Percentiles rank a stretch among this genome's conserved stretches.
phyloP scores from a whole-genome alignment of 2,113 vertebrate genomes.

The Uria aalge region DNA sequence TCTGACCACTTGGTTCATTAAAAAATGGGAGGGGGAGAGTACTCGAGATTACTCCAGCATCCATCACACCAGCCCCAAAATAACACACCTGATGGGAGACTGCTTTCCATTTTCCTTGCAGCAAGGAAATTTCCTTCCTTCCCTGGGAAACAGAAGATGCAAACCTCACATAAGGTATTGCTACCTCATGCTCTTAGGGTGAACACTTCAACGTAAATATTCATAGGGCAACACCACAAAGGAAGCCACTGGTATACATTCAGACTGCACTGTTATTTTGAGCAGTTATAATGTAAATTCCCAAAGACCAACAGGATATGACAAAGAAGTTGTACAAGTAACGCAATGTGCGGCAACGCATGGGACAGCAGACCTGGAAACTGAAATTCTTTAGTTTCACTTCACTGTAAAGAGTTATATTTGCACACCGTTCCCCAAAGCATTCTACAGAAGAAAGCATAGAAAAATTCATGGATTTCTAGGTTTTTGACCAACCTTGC shows the following conservation, averaged over 20 bases:
- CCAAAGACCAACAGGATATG: background rate
- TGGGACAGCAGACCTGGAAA: background rate
- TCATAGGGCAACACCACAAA: conserved; percentile 3
- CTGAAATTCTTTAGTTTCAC: background rate
- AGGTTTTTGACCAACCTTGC: background rate
- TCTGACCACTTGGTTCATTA: background rate
- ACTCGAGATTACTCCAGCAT: background rate
- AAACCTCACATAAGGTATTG: conserved; percentile 41
- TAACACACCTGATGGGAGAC: conserved; percentile 23
- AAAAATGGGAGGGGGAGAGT: background rate
- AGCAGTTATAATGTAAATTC: background rate
- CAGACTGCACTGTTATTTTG: conserved; percentile 24
- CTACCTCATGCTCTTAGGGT: conserved; percentile 26
- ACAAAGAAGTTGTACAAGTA: background rate
- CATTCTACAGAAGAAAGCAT: background rate
- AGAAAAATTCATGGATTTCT: background rate
- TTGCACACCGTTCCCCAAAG: background rate
- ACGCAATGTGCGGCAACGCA: background rate
- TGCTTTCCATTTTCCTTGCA: conserved; percentile 40
- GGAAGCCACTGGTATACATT: conserved; percentile 13
- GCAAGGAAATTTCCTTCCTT: background rate
- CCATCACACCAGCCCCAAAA: background rate
- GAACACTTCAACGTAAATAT: conserved; percentile 47
- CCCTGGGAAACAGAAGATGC: conserved; percentile 48
- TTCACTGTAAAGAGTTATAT: background rate